Evolutionary conservation across 2,888 invertebrate genomes (phyloP).

Genomic region (Micoletzkya japonica): DNA sequence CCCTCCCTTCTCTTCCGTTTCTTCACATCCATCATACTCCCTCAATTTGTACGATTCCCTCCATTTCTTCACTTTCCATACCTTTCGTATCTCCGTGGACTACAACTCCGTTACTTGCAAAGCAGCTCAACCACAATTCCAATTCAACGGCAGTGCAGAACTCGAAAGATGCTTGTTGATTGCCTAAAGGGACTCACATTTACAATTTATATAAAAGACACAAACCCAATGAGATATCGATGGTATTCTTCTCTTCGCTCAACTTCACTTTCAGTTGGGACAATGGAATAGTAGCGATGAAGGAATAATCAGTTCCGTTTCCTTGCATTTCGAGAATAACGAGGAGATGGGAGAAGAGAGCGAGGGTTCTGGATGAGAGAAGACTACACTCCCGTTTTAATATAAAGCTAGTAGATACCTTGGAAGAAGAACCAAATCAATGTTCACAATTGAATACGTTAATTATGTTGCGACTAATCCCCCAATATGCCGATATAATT

Average conservation of each 20-base stretch:
- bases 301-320: constrained; percentile 13
- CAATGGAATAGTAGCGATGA: constrained; percentile 6
- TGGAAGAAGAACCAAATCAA: no score
- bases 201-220: not conserved
- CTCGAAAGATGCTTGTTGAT: not conserved
- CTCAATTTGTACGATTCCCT: no score
- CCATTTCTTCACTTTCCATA: no score
- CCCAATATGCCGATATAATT: no score
- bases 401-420: no score
- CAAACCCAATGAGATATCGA: not conserved
- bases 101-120: no score
- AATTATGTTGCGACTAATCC: no score
- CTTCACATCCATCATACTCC: no score
- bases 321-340: constrained; percentile 27
- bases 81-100: no score
- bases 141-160: not conserved
- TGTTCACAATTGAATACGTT: no score
- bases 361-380: constrained; percentile 28
- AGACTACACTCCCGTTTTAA: no score
- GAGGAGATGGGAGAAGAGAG: constrained; percentile 25
- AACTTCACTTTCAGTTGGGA: not conserved
- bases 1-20: constrained; percentile 16
- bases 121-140: not conserved
- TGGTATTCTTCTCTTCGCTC: not conserved
- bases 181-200: no score